A percentile compares a stretch with the other conserved stretches of the same genome.
Conservation (phyloP, 1,140 invertebrate species). For the Mizuhopecten yessoensis region DNA sequence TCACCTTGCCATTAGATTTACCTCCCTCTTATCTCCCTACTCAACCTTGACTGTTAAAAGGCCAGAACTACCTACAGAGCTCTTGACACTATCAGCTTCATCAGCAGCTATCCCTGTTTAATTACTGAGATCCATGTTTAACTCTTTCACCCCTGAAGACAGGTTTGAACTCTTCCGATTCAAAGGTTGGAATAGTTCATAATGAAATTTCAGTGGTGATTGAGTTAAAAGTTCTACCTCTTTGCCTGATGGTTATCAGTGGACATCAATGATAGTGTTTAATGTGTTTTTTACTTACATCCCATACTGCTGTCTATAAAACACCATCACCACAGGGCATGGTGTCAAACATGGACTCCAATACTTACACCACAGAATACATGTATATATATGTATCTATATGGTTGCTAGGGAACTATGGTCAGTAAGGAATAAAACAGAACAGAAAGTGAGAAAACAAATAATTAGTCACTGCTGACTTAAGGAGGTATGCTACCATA, state of each 20-base stretch:
- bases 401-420: no score
- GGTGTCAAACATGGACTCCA: neutral
- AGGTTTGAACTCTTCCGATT: no score
- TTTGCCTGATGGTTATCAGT: neutral
- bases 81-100: constrained; percentile 1
- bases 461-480: no score
- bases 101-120: neutral
- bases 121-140: constrained; percentile 38
- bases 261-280: neutral
- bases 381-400: no score
- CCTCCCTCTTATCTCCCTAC: neutral
- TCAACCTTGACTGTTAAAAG: constrained; percentile 1
- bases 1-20: neutral
- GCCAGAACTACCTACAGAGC: neutral
- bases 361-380: no score
- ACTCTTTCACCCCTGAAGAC: no score
- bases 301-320: neutral
- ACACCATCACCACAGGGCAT: neutral
- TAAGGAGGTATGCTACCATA: no score
- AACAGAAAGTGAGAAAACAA: no score
- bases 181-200: no score
- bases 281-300: neutral
- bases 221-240: neutral
- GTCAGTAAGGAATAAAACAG: no score
- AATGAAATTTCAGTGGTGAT: no score